A percentile compares a stretch with the other conserved stretches of the same genome.
These are phyloP conservation scores for Podotricha telesiphe DNA, from an alignment of 2,888 invertebrate species.

Conservation along the genomic window DNA sequence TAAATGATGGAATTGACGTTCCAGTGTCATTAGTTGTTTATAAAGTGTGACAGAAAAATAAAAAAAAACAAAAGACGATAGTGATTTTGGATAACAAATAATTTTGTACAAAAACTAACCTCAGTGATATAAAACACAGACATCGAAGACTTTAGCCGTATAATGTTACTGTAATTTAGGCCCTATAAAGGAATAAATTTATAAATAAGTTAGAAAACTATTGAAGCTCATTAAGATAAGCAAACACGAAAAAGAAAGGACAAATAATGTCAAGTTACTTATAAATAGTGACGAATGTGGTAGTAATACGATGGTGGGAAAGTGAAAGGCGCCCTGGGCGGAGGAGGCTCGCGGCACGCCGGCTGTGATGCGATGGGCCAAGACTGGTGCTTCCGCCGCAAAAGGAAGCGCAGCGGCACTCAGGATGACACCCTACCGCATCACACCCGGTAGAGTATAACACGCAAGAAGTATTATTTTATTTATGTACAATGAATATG, in stretches of 20 bases:
- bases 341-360: slow-evolving; percentile 81
- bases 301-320: slow-evolving; percentile 45
- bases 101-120: slow-evolving; percentile 25
- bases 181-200: background rate
- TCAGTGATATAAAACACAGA: slow-evolving; percentile 29
- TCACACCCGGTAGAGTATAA: slow-evolving; percentile 76
- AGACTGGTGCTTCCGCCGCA: slow-evolving; percentile 89
- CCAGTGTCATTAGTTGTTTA: slow-evolving; percentile 26
- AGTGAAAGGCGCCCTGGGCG: slow-evolving; percentile 74
- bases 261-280: slow-evolving; percentile 4
- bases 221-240: background rate
- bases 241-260: background rate
- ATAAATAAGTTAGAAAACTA: background rate
- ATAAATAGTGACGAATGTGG: slow-evolving; percentile 22
- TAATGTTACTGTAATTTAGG: background rate
- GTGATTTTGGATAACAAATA: slow-evolving; percentile 27
- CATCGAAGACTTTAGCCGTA: slow-evolving; percentile 22
- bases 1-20: slow-evolving; percentile 31
- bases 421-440: slow-evolving; percentile 85
- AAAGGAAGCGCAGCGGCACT: slow-evolving; percentile 87
- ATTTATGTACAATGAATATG: background rate
- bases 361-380: slow-evolving; percentile 87
- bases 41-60: slow-evolving; percentile 15
- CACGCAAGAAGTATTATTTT: background rate
- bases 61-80: background rate